phyloP scores from a whole-genome alignment of 2,888 invertebrate species.

The Cheilosia vernalis region DNA sequence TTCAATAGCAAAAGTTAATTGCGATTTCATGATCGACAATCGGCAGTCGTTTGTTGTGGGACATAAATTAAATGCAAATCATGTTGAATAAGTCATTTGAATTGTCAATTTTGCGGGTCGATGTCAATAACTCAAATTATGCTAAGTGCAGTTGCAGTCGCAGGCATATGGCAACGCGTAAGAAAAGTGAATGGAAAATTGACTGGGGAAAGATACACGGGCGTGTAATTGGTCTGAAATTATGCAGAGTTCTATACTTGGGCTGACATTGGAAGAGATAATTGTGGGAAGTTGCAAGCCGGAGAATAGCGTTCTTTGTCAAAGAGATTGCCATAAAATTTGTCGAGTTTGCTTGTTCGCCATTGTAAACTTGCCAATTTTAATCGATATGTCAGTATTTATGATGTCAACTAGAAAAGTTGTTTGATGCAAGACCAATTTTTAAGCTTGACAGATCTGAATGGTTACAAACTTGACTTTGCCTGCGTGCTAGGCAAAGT shows the following conservation, averaged over 20 bases:
- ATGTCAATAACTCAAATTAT: slow-evolving; percentile 68
- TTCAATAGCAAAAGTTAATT: slow-evolving; percentile 60
- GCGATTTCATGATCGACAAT: slow-evolving; percentile 65
- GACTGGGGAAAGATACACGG: slow-evolving; percentile 19
- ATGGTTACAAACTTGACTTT: no score
- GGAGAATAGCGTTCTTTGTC: slow-evolving; percentile 39
- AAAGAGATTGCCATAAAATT: slow-evolving; percentile 27
- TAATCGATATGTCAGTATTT: no score
- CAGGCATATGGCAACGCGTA: neutral
- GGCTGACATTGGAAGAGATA: neutral
- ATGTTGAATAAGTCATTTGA: slow-evolving; percentile 66
- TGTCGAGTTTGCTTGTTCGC: neutral
- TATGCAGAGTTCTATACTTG: slow-evolving; percentile 2
- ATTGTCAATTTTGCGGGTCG: slow-evolving; percentile 63
- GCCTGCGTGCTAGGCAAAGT: no score
- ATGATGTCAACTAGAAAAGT: no score
- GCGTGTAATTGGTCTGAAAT: slow-evolving; percentile 34
- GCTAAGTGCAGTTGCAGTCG: slow-evolving; percentile 19
- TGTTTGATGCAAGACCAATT: no score
- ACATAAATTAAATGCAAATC: slow-evolving; percentile 67
- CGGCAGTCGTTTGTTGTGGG: slow-evolving; percentile 60
- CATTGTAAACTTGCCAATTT: neutral
- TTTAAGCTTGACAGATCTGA: no score
- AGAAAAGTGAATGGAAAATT: slow-evolving; percentile 58
- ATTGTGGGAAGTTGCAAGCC: slow-evolving; percentile 14